These are phyloP conservation scores for Portevinia maculata DNA, from an alignment of 2,888 invertebrate genomes.

Conservation along the genomic window DNA sequence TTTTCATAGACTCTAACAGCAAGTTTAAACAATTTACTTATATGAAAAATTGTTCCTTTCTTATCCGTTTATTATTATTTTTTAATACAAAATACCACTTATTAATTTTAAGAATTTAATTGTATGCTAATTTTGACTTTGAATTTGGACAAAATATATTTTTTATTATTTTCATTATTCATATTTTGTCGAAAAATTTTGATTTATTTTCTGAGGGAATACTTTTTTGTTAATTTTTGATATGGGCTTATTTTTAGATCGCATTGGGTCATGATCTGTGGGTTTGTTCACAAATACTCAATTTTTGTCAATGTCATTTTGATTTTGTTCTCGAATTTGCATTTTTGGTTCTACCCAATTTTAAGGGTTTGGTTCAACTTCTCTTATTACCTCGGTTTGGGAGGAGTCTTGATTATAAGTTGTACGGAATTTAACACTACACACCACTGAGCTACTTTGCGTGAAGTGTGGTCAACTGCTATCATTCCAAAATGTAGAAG, in stretches of 20 bases:
- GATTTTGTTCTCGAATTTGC: constrained; percentile 11
- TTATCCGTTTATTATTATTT: constrained; percentile 22
- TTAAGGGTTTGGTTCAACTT: constrained; percentile 42
- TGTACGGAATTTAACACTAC: constrained; percentile 75
- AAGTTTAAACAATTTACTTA: constrained; percentile 54
- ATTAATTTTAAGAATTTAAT: constrained; percentile 21
- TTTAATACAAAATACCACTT: constrained; percentile 55
- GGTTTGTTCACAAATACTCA: background rate
- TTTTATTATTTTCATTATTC: background rate
- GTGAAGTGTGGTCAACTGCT: constrained; percentile 78
- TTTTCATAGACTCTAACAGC: constrained; percentile 67
- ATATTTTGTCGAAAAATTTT: too few relatives aligned
- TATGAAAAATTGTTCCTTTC: background rate
- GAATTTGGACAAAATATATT: constrained; percentile 7
- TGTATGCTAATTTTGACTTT: constrained; percentile 31
- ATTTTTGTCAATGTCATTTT: constrained; percentile 10
- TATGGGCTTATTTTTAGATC: constrained; percentile 22
- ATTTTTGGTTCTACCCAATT: constrained; percentile 41
- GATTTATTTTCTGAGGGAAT: background rate
- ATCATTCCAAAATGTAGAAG: constrained; percentile 91
- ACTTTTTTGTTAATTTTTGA: constrained; percentile 40
- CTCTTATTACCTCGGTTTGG: constrained; percentile 36
- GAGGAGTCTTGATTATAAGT: constrained; percentile 49
- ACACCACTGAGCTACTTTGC: constrained; percentile 77
- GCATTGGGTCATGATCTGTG: background rate